These are phyloP conservation scores for Beroe forskalii DNA, from an alignment of 37 sponge, comb jelly and placozoan species.

Conservation along the genomic window DNA sequence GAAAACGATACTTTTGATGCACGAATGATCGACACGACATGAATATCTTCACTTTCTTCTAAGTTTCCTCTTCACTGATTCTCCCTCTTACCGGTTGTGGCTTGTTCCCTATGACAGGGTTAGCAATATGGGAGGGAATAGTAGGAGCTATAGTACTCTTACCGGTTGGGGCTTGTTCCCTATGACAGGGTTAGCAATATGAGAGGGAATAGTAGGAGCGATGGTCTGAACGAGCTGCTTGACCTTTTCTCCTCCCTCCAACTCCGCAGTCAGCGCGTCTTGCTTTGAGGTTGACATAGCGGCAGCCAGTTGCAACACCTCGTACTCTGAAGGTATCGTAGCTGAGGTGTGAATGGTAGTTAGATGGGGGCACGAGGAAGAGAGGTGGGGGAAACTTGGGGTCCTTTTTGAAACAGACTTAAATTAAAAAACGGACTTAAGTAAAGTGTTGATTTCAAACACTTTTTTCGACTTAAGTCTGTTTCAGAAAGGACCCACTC, in stretches of 20 bases:
- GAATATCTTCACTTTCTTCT: too few relatives aligned
- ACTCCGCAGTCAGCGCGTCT: not conserved
- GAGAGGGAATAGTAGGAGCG: constrained; percentile 55
- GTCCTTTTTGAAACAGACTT: too few relatives aligned
- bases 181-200: constrained; percentile 55
- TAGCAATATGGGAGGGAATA: constrained; percentile 63
- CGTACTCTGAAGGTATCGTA: constrained; percentile 64
- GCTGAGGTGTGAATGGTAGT: not conserved
- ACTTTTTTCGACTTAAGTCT: too few relatives aligned
- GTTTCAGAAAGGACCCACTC: too few relatives aligned
- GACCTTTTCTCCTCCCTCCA: not conserved
- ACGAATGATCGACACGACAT: too few relatives aligned
- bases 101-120: constrained; percentile 31
- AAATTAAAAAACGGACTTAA: too few relatives aligned
- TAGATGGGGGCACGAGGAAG: not conserved
- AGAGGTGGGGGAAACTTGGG: not conserved
- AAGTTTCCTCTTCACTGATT: too few relatives aligned
- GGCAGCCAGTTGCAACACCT: constrained; percentile 34
- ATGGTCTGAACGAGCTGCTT: constrained; percentile 57
- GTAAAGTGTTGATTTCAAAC: too few relatives aligned
- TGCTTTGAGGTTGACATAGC: constrained; percentile 24
- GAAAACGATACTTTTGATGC: too few relatives aligned
- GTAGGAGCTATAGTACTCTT: constrained; percentile 57
- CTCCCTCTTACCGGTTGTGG: constrained; percentile 53
- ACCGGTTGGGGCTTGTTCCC: constrained; percentile 50